Evolutionary conservation across 2,797 vertebrate genomes (phyloP), one percentile per base, ranked within the genome.

Genomic region (Bryconaethiops microstoma): DNA sequence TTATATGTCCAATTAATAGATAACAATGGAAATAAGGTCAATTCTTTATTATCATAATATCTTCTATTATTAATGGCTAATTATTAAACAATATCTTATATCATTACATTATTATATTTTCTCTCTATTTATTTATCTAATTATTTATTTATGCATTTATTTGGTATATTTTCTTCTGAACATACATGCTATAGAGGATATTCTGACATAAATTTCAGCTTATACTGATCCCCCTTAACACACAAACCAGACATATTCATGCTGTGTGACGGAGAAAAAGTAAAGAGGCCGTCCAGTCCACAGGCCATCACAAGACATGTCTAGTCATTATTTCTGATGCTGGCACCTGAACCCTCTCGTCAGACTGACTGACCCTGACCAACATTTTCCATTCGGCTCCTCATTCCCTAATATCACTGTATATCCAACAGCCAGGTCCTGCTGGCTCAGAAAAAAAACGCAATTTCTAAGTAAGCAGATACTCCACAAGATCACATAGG

Each of bases 311-410:
- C 59, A 67, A 57, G 50, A 57, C 25, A 9, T 70, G 19, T 77
- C 60, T 64, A 68, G 68, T 57, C 23, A 62, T 78, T 74, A 55
- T 69, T 77, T 80, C 60, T 55, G 21, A 63, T 54, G 80, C 67
- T 17, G 62, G 64, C 69, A 85, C 69, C 74, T 76, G 78, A 72
- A 83, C 48, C 50, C 39, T 71, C 64, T 69, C 64, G 40, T 64
- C 72, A 63, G 29, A 29, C 29, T 29, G 29, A 29, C 29, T 29
- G 64, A 64, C 78, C 84, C 45, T 40, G 39, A 77, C 73, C 75
- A 21, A 69, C 57, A 21, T 55, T 76, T 71, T 75, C 80, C n/a
- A 60, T 87, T 55, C 59, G 42, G 39, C 72, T 74, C 60, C n/a
- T 29, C 78, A 81, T 68, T 71, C 64, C 76, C 54, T 67, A 60